Conservation (phyloP, 2,888 invertebrate genomes). For the Schrankia costaestrigalis region DNA sequence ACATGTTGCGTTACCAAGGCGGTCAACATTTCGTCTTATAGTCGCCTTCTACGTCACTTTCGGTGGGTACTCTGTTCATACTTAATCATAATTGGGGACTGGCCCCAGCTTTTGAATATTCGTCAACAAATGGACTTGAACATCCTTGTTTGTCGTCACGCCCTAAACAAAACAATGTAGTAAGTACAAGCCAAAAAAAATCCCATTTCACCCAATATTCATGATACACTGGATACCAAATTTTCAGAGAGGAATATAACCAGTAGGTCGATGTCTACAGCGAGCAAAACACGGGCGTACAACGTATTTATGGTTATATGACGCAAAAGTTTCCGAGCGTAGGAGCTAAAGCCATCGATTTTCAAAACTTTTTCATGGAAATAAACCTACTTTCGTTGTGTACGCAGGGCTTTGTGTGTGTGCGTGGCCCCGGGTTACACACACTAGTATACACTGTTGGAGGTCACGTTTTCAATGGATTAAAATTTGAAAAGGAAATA, state of each 20-base stretch:
- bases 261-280: constrained; percentile 49
- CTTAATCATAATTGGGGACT: too few species aligned
- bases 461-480: constrained; percentile 59
- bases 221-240: constrained; percentile 46
- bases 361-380: constrained; percentile 82
- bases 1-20: too few species aligned
- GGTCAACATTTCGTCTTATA: too few species aligned
- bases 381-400: constrained; percentile 80
- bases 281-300: constrained; percentile 69
- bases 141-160: constrained; percentile 5
- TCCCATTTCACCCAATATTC: constrained; percentile 34
- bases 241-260: constrained; percentile 54
- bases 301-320: constrained; percentile 78
- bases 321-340: constrained; percentile 76
- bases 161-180: constrained; percentile 1
- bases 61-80: too few species aligned
- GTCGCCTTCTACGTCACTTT: too few species aligned
- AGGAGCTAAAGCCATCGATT: constrained; percentile 81
- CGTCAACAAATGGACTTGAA: too few species aligned
- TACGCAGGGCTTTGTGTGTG: constrained; percentile 51
- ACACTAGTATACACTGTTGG: constrained; percentile 45
- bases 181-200: constrained; percentile 17
- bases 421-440: constrained; percentile 49
- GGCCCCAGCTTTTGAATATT: too few species aligned
- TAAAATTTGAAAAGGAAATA: constrained; percentile 28